Conservation (phyloP, 1,140 invertebrate genomes). For the Drosophila littoralis region DNA sequence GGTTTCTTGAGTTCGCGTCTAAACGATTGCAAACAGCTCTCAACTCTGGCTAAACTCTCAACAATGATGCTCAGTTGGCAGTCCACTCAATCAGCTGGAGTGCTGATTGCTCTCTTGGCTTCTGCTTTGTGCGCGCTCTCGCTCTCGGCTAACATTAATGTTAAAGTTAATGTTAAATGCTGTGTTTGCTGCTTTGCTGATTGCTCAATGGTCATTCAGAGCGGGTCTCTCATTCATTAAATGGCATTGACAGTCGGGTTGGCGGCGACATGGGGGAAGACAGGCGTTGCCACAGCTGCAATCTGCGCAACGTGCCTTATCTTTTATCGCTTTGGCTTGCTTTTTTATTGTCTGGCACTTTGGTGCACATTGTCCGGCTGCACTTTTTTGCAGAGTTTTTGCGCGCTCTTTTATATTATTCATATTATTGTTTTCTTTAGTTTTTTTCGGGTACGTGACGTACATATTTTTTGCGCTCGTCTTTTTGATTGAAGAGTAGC, state of each 20-base stretch:
- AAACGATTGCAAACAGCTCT: conserved; percentile 17
- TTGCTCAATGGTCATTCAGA: conserved; percentile 51
- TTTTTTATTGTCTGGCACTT: conserved; percentile 75
- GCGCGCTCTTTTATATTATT: conserved; percentile 17
- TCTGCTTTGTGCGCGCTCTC: not conserved
- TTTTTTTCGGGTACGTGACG: conserved; percentile 62
- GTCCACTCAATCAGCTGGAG: conserved; percentile 31
- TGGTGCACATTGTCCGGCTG: conserved; percentile 57
- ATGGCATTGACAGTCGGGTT: conserved; percentile 31
- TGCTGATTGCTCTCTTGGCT: conserved; percentile 5
- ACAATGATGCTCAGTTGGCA: conserved; percentile 16
- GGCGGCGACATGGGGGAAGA: not conserved
- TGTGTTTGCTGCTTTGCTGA: conserved; percentile 40
- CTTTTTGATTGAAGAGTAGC: conserved; percentile 70
- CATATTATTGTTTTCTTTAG: conserved; percentile 15
- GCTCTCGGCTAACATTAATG: conserved; percentile 28
- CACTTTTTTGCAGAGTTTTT: not conserved
- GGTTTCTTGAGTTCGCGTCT: not conserved
- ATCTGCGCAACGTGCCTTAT: conserved; percentile 73
- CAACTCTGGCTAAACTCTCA: not conserved
- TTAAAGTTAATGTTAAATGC: conserved; percentile 35
- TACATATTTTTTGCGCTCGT: conserved; percentile 60
- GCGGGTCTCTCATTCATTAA: conserved; percentile 46
- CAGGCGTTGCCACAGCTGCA: conserved; percentile 24
- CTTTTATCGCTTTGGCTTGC: conserved; percentile 71